These are phyloP conservation scores for Bettongia penicillata DNA, from an alignment of 2,113 vertebrate species.

Conservation along the genomic window DNA sequence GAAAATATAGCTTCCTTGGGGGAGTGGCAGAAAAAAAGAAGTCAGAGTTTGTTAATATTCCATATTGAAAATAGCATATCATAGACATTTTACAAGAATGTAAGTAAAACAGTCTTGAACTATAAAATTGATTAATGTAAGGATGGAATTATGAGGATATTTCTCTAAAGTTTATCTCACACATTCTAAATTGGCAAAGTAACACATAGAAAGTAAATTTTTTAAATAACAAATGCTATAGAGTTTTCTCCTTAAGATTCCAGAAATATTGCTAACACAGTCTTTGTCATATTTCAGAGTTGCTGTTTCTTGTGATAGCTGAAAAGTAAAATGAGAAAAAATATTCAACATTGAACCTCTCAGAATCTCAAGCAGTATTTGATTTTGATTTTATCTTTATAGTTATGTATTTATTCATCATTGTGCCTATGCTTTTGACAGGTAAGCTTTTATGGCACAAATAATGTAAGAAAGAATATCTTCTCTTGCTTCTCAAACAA, in stretches of 20 bases:
- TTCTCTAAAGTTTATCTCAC: neutral
- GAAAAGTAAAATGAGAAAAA: neutral
- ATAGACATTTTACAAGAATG: neutral
- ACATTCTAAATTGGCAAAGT: neutral
- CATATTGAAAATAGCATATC: neutral
- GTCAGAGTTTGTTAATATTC: rapidly evolving
- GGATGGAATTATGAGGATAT: neutral
- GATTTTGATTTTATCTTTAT: slow-evolving; percentile 4
- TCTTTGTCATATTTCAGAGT: neutral
- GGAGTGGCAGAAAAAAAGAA: neutral
- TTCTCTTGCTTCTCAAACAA: neutral
- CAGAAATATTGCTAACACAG: neutral
- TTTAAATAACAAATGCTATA: neutral
- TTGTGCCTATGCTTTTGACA: neutral
- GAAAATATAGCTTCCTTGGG: neutral
- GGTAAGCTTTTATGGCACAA: neutral
- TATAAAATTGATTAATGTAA: neutral
- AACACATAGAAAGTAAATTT: neutral
- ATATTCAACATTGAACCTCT: neutral
- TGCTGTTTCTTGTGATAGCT: neutral
- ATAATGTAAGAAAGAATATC: neutral
- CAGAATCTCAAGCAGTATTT: neutral
- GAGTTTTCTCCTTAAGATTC: neutral
- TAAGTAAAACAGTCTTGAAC: neutral
- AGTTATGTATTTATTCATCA: neutral